Evolutionary conservation across 2,888 invertebrate species (phyloP), one percentile per base, ranked within the genome.

Genomic region (Rhopalosiphum nymphaeae): DNA sequence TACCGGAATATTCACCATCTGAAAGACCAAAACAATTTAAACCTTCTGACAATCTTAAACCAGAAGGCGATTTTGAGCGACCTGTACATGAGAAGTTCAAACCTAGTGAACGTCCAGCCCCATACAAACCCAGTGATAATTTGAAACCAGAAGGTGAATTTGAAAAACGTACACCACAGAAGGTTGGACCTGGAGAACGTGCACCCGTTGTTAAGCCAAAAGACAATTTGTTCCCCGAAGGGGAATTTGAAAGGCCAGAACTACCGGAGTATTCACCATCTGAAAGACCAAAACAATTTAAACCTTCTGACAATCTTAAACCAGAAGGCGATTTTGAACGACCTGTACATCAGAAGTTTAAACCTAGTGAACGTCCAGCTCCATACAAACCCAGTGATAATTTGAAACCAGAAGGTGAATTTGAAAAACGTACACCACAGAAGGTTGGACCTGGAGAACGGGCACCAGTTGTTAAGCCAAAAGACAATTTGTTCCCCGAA

Each of bases 271-370:
- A 95, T 96, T 44, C 96, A 96, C 95, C 95, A 42, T 95, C 95
- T 1, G 95, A 95, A 46, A 78, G 95, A 25, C 94, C 95, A 1
- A 96, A 96, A 9, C 97, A 97, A 94, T 96, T 97, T 2, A 96
- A 95, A 95, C 97, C 97, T 95, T 97, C 97, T 95, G 97, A 97
- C 95, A 97, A 97, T 95, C 95, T 95, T 5, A 95, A 95, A 67
- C 96, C 96, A 10, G 96, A 96, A 95, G 96, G 96, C 53, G 96
- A 96, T 36, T 96, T 96, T 95, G 96, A 96, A 94, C 95, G 95
- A 86, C 95, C 95, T 0, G 95, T 95, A 88, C 96, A 96, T 90
- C 95, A 95, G 93, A 95, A 95, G 94, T 95, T 95, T 91, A 95
- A 94, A 0, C 95, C 96, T 49, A 96, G 96, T 10, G 96, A 96